phyloP scores from a whole-genome alignment of 2,797 vertebrate genomes.

The Pagetopsis macropterus region DNA sequence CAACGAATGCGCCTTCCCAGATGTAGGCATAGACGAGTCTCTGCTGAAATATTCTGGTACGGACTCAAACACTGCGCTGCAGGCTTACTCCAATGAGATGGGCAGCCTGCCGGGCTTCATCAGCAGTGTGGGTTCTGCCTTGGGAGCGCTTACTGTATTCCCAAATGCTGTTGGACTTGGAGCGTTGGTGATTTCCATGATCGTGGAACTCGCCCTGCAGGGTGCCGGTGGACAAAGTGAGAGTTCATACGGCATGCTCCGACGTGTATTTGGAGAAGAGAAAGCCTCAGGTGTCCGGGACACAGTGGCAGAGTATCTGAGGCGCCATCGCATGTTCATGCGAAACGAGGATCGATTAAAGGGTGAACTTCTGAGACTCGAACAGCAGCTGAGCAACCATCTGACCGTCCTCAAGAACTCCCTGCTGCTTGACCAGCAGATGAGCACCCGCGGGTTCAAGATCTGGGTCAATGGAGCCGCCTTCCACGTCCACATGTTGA shows the following conservation, averaged over 20 bases:
- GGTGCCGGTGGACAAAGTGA: fast-evolving
- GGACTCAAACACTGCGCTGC: background rate
- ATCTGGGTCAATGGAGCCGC: slow-evolving; percentile 15
- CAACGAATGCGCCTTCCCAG: background rate
- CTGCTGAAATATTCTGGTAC: slow-evolving; percentile 20
- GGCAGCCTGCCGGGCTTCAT: background rate
- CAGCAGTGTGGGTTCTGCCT: fast-evolving
- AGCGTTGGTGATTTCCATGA: slow-evolving; percentile 29
- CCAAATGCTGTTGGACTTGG: slow-evolving; percentile 35
- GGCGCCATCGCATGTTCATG: background rate
- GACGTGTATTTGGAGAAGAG: slow-evolving; percentile 19
- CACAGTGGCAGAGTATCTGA: slow-evolving; percentile 25
- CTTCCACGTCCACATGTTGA: slow-evolving; percentile 22
- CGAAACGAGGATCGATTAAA: background rate
- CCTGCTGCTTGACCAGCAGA: background rate
- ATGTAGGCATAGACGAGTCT: slow-evolving; percentile 10
- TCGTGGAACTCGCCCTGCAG: background rate
- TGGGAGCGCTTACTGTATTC: fast-evolving
- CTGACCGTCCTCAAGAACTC: slow-evolving; percentile 24
- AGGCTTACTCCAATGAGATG: background rate
- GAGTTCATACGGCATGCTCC: background rate
- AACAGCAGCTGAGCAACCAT: background rate
- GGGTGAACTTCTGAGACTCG: background rate
- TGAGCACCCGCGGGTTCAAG: slow-evolving; percentile 6
- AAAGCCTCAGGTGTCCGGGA: slow-evolving; percentile 35